A percentile compares a stretch with the other conserved stretches of the same genome.
Evolutionary conservation across 2,888 invertebrate species (phyloP).

Genomic region (Ochropacha duplaris): DNA sequence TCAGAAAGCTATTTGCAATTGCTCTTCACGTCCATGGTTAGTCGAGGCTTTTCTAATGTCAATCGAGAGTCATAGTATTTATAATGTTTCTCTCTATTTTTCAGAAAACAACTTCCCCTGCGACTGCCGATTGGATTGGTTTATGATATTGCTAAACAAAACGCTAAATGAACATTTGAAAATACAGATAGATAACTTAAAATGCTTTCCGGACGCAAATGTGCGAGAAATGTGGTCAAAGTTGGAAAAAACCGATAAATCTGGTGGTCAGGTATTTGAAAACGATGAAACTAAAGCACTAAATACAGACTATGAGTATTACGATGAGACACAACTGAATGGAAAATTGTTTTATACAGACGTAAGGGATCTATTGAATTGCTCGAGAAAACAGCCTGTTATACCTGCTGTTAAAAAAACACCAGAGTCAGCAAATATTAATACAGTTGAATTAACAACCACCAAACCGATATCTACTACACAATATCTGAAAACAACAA

Average conservation of each 20-base stretch:
- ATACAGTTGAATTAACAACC: constrained; percentile 10
- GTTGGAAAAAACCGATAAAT: constrained; percentile 49
- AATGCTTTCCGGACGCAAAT: constrained; percentile 58
- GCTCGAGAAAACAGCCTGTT: constrained; percentile 27
- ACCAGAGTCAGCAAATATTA: constrained; percentile 8
- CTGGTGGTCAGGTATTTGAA: constrained; percentile 33
- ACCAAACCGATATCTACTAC: constrained; percentile 16
- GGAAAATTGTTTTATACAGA: constrained; percentile 74
- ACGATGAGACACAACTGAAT: constrained; percentile 68
- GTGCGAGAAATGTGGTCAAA: constrained; percentile 59
- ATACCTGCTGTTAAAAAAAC: constrained; percentile 10
- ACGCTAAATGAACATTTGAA: constrained; percentile 59
- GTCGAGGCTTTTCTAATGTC: too few species aligned
- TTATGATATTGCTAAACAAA: constrained; percentile 59
- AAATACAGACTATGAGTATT: constrained; percentile 66
- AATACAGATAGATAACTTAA: constrained; percentile 62
- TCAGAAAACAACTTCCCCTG: constrained; percentile 72
- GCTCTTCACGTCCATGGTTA: too few species aligned
- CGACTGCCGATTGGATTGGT: constrained; percentile 69
- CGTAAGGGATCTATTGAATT: constrained; percentile 62
- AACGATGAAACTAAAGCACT: constrained; percentile 36
- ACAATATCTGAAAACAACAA: constrained; percentile 8
- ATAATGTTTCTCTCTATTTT: constrained; percentile 26
- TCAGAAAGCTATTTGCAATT: too few species aligned
- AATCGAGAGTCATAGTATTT: too few species aligned